Evolutionary conservation across 2,113 vertebrate species (phyloP).

Genomic region (Haemorhous mexicanus): DNA sequence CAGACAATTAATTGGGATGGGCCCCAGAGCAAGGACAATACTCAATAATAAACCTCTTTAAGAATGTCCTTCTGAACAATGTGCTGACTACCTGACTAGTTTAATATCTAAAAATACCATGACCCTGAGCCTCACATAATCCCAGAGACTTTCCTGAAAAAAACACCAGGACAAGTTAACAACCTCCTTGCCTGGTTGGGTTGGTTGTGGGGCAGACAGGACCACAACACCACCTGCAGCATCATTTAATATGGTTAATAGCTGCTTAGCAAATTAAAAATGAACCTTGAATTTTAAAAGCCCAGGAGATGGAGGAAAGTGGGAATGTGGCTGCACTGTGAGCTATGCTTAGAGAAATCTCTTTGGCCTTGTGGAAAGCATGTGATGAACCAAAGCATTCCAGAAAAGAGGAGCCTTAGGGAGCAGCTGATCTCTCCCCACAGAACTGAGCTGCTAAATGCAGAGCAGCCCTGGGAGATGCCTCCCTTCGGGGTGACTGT

Average conservation of each 20-base stretch:
- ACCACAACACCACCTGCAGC: background rate
- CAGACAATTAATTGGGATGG: background rate
- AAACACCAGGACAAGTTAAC: background rate
- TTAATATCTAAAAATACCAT: background rate
- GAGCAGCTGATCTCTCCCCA: background rate
- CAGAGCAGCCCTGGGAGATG: background rate
- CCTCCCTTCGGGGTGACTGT: background rate
- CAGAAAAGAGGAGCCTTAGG: background rate
- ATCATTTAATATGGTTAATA: background rate
- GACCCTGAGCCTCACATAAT: background rate
- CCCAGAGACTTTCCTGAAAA: background rate
- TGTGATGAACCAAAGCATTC: background rate
- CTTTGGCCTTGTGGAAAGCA: background rate
- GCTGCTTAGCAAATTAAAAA: background rate
- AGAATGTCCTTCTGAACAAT: background rate
- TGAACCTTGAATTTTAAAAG: background rate
- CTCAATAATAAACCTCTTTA: background rate
- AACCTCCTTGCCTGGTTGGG: background rate
- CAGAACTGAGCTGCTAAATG: background rate
- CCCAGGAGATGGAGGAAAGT: background rate
- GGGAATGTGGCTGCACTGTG: background rate
- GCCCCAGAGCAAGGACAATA: slow-evolving; percentile 20
- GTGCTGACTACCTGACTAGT: background rate
- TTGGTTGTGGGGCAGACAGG: background rate
- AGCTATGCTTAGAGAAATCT: background rate